phyloP scores from a whole-genome alignment of 2,888 invertebrate species.

The Spialia ferax region DNA sequence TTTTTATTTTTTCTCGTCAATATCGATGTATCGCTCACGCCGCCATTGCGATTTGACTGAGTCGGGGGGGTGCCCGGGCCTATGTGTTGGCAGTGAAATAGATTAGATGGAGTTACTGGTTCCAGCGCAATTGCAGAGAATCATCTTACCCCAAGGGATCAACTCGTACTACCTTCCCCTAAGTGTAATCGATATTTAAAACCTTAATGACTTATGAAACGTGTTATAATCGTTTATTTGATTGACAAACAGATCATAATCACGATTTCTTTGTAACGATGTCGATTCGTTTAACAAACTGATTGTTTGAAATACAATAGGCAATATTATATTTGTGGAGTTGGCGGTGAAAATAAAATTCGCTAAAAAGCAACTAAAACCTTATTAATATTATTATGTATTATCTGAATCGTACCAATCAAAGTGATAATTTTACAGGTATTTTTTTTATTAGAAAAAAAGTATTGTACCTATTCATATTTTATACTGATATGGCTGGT shows the following conservation, averaged over 20 bases:
- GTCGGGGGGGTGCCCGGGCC: constrained; percentile 6
- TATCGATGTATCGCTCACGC: constrained; percentile 8
- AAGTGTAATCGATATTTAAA: constrained; percentile 27
- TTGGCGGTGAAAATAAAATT: neutral
- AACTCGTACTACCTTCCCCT: too few relatives aligned
- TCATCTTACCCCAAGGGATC: neutral
- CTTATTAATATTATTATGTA: too few relatives aligned
- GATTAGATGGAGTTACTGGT: constrained; percentile 11
- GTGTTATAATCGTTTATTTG: constrained; percentile 14
- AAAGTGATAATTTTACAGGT: too few relatives aligned
- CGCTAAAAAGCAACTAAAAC: neutral
- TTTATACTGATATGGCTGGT: too few relatives aligned
- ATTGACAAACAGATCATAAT: constrained; percentile 37
- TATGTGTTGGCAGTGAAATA: constrained; percentile 15
- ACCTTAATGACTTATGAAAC: constrained; percentile 28
- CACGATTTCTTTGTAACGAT: constrained; percentile 16
- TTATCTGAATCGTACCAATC: too few relatives aligned
- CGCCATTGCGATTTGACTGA: constrained; percentile 14
- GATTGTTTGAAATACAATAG: constrained; percentile 11
- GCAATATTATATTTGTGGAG: neutral
- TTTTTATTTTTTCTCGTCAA: constrained; percentile 29
- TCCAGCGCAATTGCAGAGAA: constrained; percentile 1
- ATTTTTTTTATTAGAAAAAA: too few relatives aligned
- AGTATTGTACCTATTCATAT: too few relatives aligned
- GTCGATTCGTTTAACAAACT: neutral